Evolutionary conservation across 2,797 vertebrate species (phyloP).

Genomic region (Falco peregrinus): DNA sequence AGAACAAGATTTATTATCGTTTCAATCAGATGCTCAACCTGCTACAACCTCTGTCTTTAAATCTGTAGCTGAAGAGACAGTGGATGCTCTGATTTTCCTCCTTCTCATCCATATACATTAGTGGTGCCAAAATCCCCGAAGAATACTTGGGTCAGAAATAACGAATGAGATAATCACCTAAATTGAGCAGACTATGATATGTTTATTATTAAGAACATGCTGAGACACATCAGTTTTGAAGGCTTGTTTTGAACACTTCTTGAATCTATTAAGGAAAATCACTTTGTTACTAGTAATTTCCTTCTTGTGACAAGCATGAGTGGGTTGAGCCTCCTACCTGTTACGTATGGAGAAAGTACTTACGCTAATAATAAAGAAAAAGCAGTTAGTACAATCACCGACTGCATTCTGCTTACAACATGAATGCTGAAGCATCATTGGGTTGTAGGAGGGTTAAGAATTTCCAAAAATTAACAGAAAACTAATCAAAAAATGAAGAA

Average conservation of each 20-base stretch:
- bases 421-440: background rate
- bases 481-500: background rate
- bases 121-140: background rate
- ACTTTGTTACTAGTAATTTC: background rate
- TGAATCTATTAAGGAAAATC: background rate
- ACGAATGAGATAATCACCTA: background rate
- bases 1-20: background rate
- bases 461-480: background rate
- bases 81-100: background rate
- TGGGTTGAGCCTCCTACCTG: background rate
- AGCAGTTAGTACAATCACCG: background rate
- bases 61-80: background rate
- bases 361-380: background rate
- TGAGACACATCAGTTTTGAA: background rate
- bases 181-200: background rate
- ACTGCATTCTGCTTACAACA: background rate
- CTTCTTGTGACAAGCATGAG: background rate
- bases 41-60: background rate
- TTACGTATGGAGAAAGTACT: background rate
- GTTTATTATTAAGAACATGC: background rate
- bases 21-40: background rate
- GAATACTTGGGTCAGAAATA: background rate
- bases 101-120: background rate
- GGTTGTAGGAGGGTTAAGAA: background rate
- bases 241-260: background rate